These are phyloP conservation scores for Acanthochromis polyacanthus DNA, from an alignment of 2,113 vertebrate genomes.

Conservation along the genomic window DNA sequence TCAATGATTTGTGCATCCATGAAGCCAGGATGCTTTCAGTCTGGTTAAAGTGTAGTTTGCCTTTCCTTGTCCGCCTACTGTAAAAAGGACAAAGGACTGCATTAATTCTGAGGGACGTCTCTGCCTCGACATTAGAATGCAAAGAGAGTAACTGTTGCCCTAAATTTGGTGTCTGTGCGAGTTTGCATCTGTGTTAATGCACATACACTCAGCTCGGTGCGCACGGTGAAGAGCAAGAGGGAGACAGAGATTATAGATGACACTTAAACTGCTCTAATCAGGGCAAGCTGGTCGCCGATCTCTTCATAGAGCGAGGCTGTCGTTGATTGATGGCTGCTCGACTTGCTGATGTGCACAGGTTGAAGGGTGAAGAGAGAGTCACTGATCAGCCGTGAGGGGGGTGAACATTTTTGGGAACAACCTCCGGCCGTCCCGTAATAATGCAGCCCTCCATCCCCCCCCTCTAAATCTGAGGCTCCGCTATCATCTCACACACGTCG, in stretches of 20 bases:
- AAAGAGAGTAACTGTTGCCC: constrained; percentile 60
- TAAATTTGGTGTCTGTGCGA: constrained; percentile 60
- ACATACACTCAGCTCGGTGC: constrained; percentile 3
- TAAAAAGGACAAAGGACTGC: constrained; percentile 62
- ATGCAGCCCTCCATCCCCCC: constrained; percentile 7
- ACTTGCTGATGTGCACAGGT: constrained; percentile 70
- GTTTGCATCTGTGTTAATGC: constrained; percentile 22
- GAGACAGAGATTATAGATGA: constrained; percentile 55
- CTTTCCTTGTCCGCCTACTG: constrained; percentile 55
- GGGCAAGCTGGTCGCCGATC: constrained; percentile 73
- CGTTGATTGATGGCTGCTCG: constrained; percentile 70
- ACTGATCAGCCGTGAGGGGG: constrained; percentile 44
- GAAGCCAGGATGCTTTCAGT: constrained; percentile 49
- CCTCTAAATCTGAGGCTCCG: constrained; percentile 19
- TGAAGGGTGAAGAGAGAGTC: constrained; percentile 47
- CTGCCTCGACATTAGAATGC: constrained; percentile 62
- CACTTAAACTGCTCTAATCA: constrained; percentile 71
- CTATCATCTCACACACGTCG: constrained; percentile 29
- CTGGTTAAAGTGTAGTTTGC: constrained; percentile 37
- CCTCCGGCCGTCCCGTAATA: constrained; percentile 57
- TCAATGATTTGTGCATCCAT: constrained; percentile 43
- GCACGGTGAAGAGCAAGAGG: constrained; percentile 4
- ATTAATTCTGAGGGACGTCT: constrained; percentile 60
- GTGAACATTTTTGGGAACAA: constrained; percentile 40
- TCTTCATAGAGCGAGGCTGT: constrained; percentile 58